Evolutionary conservation across 1,140 invertebrate genomes (phyloP), one percentile per base, ranked within the genome.

Genomic region (Apolygus lucorum): DNA sequence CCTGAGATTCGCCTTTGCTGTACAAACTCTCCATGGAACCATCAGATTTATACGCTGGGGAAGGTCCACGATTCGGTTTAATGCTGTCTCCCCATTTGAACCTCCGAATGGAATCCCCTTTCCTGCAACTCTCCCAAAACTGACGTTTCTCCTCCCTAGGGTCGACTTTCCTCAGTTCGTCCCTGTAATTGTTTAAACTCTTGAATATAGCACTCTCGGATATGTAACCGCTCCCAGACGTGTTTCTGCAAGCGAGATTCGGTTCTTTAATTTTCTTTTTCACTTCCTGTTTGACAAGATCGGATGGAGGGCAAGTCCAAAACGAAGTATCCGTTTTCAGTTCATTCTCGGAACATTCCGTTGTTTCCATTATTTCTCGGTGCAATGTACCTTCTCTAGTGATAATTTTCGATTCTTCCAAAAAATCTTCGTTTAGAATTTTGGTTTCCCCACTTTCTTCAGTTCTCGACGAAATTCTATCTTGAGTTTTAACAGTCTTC

Each of bases 11-110:
- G 1, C 11, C 52, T 52, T 68, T 54, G 13, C 24, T 26, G 42
- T 68, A 52, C 14, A 52, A 25, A 27, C 52, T 62, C 29, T 68
- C 49, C 2, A 24, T 59, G 26, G 27, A 59, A n/a, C 52, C 52
- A 26, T 68, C 54, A 62, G 28, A 59, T 68, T 62, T 68, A 2
- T 25, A 11, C 28, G 21, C 11, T 8, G 52, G 28, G n/a, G 21
- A 52, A 26, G 49, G 28, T 13, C 28, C 27, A 26, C 26, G 65
- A 25, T 34, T 62, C 2, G 67, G 27, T 62, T 26, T 59, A 13
- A 59, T 27, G 52, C 27, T 34, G 34, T 68, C 54, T 8, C 68
- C 52, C 68, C 68, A 68, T 62, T 68, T 68, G 52, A 68, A 68
- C 28, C 52, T 59, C 17, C 68, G 11, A 1, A 62, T n/a, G 1